Base-by-base conservation (phyloP, 2,797 vertebrate genomes). In the Micropoecilia bifurca region DNA sequence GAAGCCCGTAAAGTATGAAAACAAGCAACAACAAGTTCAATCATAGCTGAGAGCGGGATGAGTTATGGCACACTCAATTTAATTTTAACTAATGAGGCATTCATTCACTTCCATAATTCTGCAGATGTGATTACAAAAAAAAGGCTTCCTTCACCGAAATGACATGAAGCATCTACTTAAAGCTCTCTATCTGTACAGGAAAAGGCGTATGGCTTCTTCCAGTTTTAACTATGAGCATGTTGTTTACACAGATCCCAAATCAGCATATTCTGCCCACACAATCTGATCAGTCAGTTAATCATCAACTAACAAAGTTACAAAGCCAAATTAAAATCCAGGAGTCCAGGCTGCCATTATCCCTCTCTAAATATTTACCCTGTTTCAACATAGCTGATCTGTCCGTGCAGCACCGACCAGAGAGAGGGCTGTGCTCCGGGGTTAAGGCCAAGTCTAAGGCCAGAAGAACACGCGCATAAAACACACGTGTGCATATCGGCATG, bases 331-430 rank as follows among this genome's bases (percentile, higher is more conserved):
- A 86, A 92, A 92, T 90, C 83, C 82, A 81, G 81, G 83, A 91
- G 85, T 90, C 89, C 79, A 89, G 82, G 87, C 84, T 74, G 81
- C 76, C 82, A 86, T 88, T 91, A 92, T 89, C 87, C 78, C 69
- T 93, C 81, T 91, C 83, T 88, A 95, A 95, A 95, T 95, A 93
- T 95, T 95, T 93, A 94, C 92, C 66, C 83, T 5, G 71, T 89
- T 88, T 89, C 77, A 77, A 92, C 89, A 92, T 93, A 89, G 86
- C 90, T 89, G 82, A 88, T 89, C 89, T 83, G 88, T 88, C 92
- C 89, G 76, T 80, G 76, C 87, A 81, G 86, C 78, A 87, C 89
- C 79, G 73, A 87, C 83, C 79, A 87, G 88, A 93, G 73, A 83
- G 75, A 73, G 28, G 50, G 66, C 84, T 77, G 84, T 59, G 25